Conservation (phyloP, 92 coral and sea anemone species). For the Porites lobata region DNA sequence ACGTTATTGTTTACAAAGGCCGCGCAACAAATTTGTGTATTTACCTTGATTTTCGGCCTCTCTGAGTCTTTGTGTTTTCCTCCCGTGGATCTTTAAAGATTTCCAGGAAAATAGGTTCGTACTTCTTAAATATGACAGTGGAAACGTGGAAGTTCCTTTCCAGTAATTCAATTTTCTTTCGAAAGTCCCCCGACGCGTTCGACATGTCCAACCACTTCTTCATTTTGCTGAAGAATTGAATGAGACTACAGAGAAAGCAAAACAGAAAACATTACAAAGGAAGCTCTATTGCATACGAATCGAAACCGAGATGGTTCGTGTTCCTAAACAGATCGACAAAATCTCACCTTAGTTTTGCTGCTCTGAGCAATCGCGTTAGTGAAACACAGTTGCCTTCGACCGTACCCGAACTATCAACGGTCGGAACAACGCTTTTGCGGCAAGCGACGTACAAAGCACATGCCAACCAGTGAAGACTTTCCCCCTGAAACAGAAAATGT, state of each 20-base stretch:
- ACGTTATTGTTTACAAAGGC: slow-evolving; percentile 64
- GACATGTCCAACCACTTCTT: slow-evolving; percentile 99
- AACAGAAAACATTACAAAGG: slow-evolving; percentile 29
- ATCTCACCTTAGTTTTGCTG: slow-evolving; percentile 88
- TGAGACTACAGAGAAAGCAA: slow-evolving; percentile 74
- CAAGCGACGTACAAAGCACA: slow-evolving; percentile 98
- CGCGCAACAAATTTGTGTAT: slow-evolving; percentile 34
- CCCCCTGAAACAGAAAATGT: slow-evolving; percentile 80
- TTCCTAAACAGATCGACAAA: slow-evolving; percentile 19
- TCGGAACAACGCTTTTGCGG: slow-evolving; percentile 89
- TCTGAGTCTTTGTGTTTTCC: slow-evolving; percentile 77
- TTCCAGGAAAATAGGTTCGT: slow-evolving; percentile 91
- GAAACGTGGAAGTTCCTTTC: slow-evolving; percentile 97
- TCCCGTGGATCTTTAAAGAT: slow-evolving; percentile 92
- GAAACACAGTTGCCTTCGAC: slow-evolving; percentile 98
- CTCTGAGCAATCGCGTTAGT: slow-evolving; percentile 91
- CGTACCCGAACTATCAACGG: slow-evolving; percentile 91
- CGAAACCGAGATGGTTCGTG: slow-evolving; percentile 19
- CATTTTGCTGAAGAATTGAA: slow-evolving; percentile 98
- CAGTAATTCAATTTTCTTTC: slow-evolving; percentile 93
- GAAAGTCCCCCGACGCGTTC: slow-evolving; percentile 88
- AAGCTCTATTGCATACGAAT: background rate
- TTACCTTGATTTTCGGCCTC: slow-evolving; percentile 96
- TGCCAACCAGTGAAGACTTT: slow-evolving; percentile 95
- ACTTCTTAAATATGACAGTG: slow-evolving; percentile 97